A percentile compares a stretch with the other conserved stretches of the same genome.
These are phyloP conservation scores for Xiphophorus couchianus DNA, from an alignment of 2,113 vertebrate species.

Conservation along the genomic window DNA sequence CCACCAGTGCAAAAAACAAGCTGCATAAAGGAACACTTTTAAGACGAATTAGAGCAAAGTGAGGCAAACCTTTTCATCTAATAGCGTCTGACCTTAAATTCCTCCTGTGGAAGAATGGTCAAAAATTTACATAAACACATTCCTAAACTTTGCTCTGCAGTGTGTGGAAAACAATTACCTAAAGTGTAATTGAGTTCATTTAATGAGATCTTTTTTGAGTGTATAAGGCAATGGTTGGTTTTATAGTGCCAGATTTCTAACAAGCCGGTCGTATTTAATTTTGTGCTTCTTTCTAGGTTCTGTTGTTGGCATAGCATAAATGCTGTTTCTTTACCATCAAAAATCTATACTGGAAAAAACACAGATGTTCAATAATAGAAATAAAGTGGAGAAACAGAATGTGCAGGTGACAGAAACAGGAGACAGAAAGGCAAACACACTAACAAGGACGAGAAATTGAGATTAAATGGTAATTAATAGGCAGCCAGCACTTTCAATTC, in stretches of 20 bases:
- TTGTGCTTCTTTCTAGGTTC: background rate
- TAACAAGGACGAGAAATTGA: constrained; percentile 28
- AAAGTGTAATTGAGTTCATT: too few relatives aligned
- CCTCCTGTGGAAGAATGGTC: too few relatives aligned
- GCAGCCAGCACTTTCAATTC: constrained; percentile 56
- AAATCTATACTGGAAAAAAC: background rate
- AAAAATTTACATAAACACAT: too few relatives aligned
- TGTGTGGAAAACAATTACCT: too few relatives aligned
- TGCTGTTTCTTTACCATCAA: too few relatives aligned
- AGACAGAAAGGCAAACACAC: constrained; percentile 6
- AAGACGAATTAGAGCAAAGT: too few relatives aligned
- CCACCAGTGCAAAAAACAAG: too few relatives aligned
- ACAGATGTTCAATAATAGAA: background rate
- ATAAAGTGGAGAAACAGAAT: background rate
- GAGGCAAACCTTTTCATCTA: too few relatives aligned
- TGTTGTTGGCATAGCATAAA: background rate
- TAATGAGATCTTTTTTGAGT: too few relatives aligned
- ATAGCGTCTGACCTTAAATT: too few relatives aligned
- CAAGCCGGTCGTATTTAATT: background rate
- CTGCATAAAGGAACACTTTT: too few relatives aligned
- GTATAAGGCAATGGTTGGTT: background rate
- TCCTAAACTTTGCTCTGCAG: too few relatives aligned
- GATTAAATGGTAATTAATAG: constrained; percentile 69
- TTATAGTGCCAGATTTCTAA: background rate
- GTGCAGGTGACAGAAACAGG: background rate